Conservation (phyloP, 1,140 invertebrate genomes). For the Chrysopa pallens region DNA sequence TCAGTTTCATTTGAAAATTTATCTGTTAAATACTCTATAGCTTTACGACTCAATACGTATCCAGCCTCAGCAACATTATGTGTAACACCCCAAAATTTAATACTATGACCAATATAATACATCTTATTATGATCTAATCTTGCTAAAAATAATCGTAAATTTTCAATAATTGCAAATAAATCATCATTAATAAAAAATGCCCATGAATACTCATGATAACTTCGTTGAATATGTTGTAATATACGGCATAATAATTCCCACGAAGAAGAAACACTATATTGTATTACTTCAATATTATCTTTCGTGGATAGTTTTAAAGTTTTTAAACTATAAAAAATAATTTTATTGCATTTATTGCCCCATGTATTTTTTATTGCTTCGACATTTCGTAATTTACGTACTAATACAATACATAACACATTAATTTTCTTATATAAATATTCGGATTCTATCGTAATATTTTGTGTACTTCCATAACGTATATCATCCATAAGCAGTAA, state of each 20-base stretch:
- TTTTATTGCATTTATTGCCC: background rate
- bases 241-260: slow-evolving; percentile 26
- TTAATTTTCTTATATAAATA: background rate
- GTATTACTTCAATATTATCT: background rate
- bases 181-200: slow-evolving; percentile 28
- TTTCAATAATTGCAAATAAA: slow-evolving; percentile 28
- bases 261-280: slow-evolving; percentile 17
- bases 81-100: slow-evolving; percentile 25
- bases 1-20: slow-evolving; percentile 23
- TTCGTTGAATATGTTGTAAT: background rate
- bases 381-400: background rate
- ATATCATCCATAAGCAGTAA: background rate
- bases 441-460: background rate
- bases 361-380: background rate
- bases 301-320: background rate
- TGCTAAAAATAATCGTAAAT: slow-evolving; percentile 25
- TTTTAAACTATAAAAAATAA: background rate
- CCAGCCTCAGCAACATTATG: slow-evolving; percentile 31
- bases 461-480: background rate
- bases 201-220: slow-evolving; percentile 26
- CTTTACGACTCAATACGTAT: slow-evolving; percentile 27
- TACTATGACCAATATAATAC: slow-evolving; percentile 30
- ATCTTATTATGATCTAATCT: slow-evolving; percentile 18
- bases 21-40: slow-evolving; percentile 17
- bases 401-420: background rate